Percentiles rank a stretch among this genome's conserved stretches.
phyloP scores from a whole-genome alignment of 2,888 invertebrate species.

The Andrena bucephala region DNA sequence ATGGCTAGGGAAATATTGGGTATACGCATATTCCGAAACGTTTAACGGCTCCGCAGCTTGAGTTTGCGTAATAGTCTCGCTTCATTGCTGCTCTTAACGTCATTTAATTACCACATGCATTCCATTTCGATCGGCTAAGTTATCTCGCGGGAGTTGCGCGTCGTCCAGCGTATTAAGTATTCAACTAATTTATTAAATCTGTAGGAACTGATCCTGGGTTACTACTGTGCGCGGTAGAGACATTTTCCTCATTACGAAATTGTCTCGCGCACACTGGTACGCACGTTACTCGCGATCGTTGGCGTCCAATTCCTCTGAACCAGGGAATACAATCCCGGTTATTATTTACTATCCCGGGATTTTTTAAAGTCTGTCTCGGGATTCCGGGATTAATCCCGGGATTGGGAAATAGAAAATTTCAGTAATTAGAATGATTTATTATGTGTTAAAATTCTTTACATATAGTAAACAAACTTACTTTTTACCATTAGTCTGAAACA shows the following conservation, averaged over 20 bases:
- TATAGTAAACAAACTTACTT: no score
- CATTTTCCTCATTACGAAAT: constrained; percentile 69
- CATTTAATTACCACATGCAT: constrained; percentile 14
- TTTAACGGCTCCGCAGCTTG: background rate
- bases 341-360: no score
- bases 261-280: constrained; percentile 35
- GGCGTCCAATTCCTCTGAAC: constrained; percentile 32
- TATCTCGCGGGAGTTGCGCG: background rate
- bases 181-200: constrained; percentile 7
- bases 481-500: no score
- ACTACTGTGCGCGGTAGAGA: constrained; percentile 16
- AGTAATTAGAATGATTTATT: no score
- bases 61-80: constrained; percentile 21
- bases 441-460: no score
- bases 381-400: no score
- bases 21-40: background rate
- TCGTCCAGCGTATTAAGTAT: background rate
- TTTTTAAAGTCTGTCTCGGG: no score
- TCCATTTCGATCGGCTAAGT: constrained; percentile 3
- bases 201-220: constrained; percentile 2
- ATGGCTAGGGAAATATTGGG: background rate
- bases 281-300: constrained; percentile 71
- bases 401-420: no score
- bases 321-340: no score
- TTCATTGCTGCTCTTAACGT: constrained; percentile 16